Evolutionary conservation across 2,113 vertebrate genomes (phyloP).

Genomic region (Collichthys lucidus): DNA sequence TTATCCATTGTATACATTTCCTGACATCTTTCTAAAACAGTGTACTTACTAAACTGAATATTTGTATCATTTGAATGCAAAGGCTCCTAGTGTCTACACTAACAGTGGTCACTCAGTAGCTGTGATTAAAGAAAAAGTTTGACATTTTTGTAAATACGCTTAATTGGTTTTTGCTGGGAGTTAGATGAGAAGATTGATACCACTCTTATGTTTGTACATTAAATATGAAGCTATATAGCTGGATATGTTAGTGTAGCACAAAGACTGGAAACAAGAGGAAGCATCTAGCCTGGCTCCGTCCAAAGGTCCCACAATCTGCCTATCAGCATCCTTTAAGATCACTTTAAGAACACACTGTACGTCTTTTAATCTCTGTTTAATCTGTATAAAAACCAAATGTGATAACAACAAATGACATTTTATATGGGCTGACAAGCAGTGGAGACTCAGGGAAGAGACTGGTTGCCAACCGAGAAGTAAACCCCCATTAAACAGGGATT

Average conservation of each 20-base stretch:
- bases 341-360: background rate
- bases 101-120: constrained; percentile 6
- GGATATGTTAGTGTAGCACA: background rate
- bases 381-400: background rate
- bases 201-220: background rate
- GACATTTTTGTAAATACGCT: constrained; percentile 15
- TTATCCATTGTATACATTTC: background rate
- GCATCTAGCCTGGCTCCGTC: background rate
- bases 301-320: background rate
- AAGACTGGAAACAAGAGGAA: background rate
- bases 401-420: background rate
- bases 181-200: constrained; percentile 16
- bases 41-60: background rate
- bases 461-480: background rate
- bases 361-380: background rate
- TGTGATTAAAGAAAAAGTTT: background rate
- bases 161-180: background rate
- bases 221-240: background rate
- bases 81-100: constrained; percentile 5
- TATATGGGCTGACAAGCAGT: background rate
- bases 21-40: constrained; percentile 15
- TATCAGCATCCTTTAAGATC: background rate
- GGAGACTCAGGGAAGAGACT: background rate
- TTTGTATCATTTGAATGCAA: constrained; percentile 11
- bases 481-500: background rate